Conservation (phyloP, 2,888 invertebrate species). For the Zhuqinia jingwanae region DNA sequence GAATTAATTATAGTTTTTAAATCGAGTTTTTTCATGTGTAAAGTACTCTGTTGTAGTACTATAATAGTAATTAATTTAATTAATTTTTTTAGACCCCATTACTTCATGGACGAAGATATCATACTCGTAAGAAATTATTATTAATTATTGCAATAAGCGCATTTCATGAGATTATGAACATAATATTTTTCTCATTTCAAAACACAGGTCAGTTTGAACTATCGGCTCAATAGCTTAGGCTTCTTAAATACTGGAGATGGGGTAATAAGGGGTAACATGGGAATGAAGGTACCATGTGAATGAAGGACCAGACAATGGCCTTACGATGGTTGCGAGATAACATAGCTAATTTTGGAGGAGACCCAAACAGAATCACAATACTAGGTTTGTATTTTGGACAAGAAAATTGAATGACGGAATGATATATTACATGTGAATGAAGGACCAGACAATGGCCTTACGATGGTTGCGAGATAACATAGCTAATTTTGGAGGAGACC, state of each 20-base stretch:
- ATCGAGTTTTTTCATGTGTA: too few species aligned
- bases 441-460: constrained; percentile 69
- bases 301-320: constrained; percentile 49
- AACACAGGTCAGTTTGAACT: constrained; percentile 67
- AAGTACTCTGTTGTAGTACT: too few species aligned
- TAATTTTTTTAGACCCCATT: too few species aligned
- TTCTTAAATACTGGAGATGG: constrained; percentile 77
- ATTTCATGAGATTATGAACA: not conserved
- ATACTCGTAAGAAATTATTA: not conserved
- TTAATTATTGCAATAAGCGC: too few species aligned
- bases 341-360: constrained; percentile 62
- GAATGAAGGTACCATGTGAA: not conserved
- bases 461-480: constrained; percentile 71
- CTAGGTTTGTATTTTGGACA: too few species aligned
- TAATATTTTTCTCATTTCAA: constrained; percentile 66
- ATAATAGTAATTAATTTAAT: too few species aligned
- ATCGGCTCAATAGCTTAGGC: constrained; percentile 62
- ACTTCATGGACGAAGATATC: constrained; percentile 66
- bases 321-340: constrained; percentile 17
- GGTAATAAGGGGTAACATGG: constrained; percentile 57
- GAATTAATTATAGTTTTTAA: too few species aligned
- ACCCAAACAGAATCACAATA: constrained; percentile 69
- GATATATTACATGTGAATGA: not conserved
- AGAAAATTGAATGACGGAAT: too few species aligned
- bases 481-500: constrained; percentile 71